These are phyloP conservation scores for Erinaceus europaeus DNA, from an alignment of 2,113 vertebrate genomes.

Conservation along the genomic window DNA sequence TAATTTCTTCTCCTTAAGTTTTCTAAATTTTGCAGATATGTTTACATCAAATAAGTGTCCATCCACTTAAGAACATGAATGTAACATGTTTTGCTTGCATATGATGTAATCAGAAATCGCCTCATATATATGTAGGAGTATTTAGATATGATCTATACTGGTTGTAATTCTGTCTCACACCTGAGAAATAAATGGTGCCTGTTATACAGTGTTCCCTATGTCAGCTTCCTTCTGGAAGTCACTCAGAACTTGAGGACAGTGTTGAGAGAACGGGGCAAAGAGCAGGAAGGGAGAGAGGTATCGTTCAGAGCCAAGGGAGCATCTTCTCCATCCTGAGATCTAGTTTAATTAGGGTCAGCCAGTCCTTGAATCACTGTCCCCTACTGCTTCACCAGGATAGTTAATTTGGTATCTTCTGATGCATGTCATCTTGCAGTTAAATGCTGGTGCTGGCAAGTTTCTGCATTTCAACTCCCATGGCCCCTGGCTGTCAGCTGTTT, in stretches of 20 bases:
- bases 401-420: constrained; percentile 64
- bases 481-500: constrained; percentile 41
- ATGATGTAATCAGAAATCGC: constrained; percentile 11
- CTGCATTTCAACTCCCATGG: constrained; percentile 29
- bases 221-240: constrained; percentile 13
- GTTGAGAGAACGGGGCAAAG: background rate
- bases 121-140: background rate
- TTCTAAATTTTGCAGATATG: background rate
- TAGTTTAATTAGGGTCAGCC: constrained; percentile 61
- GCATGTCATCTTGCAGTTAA: constrained; percentile 71
- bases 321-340: constrained; percentile 15
- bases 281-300: background rate
- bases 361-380: background rate
- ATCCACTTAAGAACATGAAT: background rate
- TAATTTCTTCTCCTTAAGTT: background rate
- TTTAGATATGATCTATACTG: background rate
- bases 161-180: background rate
- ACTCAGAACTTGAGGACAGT: background rate
- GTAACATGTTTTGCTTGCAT: constrained; percentile 2
- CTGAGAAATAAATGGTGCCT: background rate
- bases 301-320: background rate
- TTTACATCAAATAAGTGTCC: background rate
- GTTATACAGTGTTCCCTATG: background rate
- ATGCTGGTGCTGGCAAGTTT: background rate
- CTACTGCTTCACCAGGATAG: constrained; percentile 41